Conservation (phyloP, 2,888 invertebrate genomes). For the Ypsolopha scabrella region DNA sequence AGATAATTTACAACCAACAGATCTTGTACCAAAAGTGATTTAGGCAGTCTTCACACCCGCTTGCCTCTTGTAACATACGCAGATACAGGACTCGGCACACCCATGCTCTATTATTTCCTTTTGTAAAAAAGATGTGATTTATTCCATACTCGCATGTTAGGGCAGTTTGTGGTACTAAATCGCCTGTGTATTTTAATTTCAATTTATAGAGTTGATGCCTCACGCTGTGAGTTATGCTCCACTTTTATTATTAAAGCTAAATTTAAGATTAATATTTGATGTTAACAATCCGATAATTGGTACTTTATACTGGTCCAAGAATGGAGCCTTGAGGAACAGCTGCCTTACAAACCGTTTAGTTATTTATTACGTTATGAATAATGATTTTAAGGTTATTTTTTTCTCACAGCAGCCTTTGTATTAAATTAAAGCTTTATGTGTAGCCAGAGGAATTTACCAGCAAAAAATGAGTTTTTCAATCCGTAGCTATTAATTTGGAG, state of each 20-base stretch:
- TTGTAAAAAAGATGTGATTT: conserved; percentile 49
- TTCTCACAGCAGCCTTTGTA: too few species aligned
- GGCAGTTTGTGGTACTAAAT: conserved; percentile 22
- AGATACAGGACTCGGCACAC: neutral
- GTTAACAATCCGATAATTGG: conserved; percentile 32
- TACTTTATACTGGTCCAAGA: conserved; percentile 8
- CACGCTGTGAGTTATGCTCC: conserved; percentile 26
- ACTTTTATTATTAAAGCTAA: conserved; percentile 33
- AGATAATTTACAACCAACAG: too few species aligned
- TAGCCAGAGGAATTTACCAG: too few species aligned
- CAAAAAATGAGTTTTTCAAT: too few species aligned
- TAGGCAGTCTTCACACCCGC: neutral
- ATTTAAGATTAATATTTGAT: conserved; percentile 37
- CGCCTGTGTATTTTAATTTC: conserved; percentile 58
- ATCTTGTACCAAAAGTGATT: too few species aligned
- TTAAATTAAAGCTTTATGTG: too few species aligned
- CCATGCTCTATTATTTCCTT: conserved; percentile 48
- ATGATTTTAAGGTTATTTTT: too few species aligned
- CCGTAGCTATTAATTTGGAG: too few species aligned
- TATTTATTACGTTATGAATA: too few species aligned
- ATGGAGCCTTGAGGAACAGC: conserved; percentile 1
- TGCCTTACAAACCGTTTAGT: too few species aligned
- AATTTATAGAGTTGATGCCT: conserved; percentile 50
- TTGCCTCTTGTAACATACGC: neutral
- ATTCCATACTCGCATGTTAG: conserved; percentile 45